phyloP scores from a whole-genome alignment of 1,140 invertebrate species.

The Bactericera cockerelli region DNA sequence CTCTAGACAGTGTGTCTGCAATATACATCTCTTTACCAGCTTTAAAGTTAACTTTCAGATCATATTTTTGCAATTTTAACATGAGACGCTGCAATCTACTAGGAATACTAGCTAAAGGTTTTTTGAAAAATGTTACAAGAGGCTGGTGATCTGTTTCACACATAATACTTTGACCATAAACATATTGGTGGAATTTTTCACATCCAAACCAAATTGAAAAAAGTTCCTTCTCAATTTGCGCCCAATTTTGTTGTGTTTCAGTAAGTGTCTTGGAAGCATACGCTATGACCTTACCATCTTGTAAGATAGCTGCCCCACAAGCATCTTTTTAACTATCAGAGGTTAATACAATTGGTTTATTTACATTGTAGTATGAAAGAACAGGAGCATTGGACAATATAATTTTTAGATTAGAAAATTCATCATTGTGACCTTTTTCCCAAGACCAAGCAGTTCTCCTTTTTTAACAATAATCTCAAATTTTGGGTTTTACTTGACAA shows the following conservation, averaged over 20 bases:
- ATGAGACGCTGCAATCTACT: constrained; percentile 28
- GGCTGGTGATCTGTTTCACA: constrained; percentile 31
- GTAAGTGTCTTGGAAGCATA: constrained; percentile 26
- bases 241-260: constrained; percentile 27
- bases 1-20: constrained; percentile 12
- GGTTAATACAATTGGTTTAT: constrained; percentile 11
- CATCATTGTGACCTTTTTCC: constrained; percentile 13
- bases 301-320: constrained; percentile 29
- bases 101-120: constrained; percentile 28
- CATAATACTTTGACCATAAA: constrained; percentile 24
- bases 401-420: constrained; percentile 16
- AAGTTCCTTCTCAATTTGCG: constrained; percentile 32
- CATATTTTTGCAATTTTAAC: constrained; percentile 28
- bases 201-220: constrained; percentile 22
- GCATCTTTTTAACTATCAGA: too few species aligned
- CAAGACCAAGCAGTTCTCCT: constrained; percentile 23
- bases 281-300: constrained; percentile 22
- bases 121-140: constrained; percentile 27
- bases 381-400: constrained; percentile 5
- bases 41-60: constrained; percentile 28
- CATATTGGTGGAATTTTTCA: constrained; percentile 26
- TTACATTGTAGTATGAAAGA: constrained; percentile 16
- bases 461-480: constrained; percentile 20
- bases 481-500: constrained; percentile 16
- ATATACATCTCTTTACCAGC: constrained; percentile 17